Evolutionary conservation across 2,888 invertebrate genomes (phyloP).

Genomic region (Smittia sp.): DNA sequence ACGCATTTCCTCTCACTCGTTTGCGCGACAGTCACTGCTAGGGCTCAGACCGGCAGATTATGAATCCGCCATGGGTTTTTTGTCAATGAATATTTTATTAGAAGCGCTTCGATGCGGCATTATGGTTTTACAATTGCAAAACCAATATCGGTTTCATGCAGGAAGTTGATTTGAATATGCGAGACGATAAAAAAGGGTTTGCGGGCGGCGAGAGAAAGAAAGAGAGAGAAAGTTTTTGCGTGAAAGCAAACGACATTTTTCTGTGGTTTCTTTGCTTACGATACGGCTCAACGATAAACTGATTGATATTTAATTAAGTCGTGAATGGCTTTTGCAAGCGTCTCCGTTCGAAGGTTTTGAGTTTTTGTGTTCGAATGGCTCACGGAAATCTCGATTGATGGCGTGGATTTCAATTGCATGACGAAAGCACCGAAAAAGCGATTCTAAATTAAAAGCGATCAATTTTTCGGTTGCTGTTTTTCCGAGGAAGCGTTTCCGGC

Average conservation of each 20-base stretch:
- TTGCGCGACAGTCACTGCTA: no score
- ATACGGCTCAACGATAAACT: slow-evolving; percentile 10
- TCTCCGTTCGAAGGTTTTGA: not conserved
- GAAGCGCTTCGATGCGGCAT: slow-evolving; percentile 7
- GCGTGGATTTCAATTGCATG: not conserved
- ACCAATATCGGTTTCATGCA: slow-evolving; percentile 20
- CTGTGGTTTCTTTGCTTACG: not conserved
- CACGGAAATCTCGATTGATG: not conserved
- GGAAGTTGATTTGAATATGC: slow-evolving; percentile 21
- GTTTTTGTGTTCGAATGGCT: not conserved
- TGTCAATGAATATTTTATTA: slow-evolving; percentile 27
- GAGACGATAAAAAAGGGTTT: not conserved
- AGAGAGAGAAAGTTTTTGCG: slow-evolving; percentile 7
- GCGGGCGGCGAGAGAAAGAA: not conserved
- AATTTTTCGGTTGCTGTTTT: not conserved
- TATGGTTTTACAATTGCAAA: slow-evolving; percentile 9
- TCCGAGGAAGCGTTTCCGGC: not conserved
- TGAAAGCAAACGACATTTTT: not conserved
- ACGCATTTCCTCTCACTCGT: no score
- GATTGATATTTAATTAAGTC: slow-evolving; percentile 41
- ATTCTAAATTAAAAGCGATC: slow-evolving; percentile 11
- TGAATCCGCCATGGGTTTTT: slow-evolving; percentile 2
- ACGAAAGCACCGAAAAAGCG: not conserved
- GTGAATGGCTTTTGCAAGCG: not conserved
- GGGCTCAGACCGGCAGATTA: not conserved